phyloP scores from a whole-genome alignment of 2,797 vertebrate species.

The Pipistrellus kuhlii region DNA sequence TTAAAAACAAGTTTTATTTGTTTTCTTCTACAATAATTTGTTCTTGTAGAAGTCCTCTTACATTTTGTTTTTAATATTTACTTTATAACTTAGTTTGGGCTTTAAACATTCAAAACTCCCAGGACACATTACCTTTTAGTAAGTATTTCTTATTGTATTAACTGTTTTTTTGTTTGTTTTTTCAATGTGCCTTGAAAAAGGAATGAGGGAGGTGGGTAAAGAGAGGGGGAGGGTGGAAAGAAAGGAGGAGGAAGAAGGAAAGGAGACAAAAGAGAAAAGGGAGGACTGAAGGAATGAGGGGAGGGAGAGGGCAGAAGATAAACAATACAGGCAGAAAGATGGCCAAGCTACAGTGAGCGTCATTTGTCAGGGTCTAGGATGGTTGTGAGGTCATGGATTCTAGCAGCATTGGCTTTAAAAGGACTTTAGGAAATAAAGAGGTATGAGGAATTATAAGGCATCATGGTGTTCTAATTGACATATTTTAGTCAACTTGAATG shows the following conservation, averaged over 20 bases:
- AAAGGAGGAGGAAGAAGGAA: not conserved
- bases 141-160: not conserved
- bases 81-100: not conserved
- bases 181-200: not conserved
- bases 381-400: not conserved
- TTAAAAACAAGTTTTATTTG: not conserved
- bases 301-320: not conserved
- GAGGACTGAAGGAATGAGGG: too few species aligned
- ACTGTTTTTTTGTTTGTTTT: too few species aligned
- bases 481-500: not conserved
- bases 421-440: not conserved
- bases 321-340: not conserved
- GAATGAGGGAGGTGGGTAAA: not conserved
- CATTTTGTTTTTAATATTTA: not conserved
- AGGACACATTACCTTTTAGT: not conserved
- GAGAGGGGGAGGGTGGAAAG: not conserved
- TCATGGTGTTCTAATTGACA: not conserved
- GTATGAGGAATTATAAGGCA: not conserved
- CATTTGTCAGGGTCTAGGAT: not conserved
- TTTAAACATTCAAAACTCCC: not conserved
- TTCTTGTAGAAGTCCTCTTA: not conserved
- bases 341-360: accelerated
- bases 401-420: not conserved
- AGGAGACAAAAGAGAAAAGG: not conserved
- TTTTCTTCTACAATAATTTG: not conserved